A percentile compares a stretch with the other conserved stretches of the same genome.
Evolutionary conservation across 2,797 vertebrate species (phyloP).

Genomic region (Paedocypris micromegethes): DNA sequence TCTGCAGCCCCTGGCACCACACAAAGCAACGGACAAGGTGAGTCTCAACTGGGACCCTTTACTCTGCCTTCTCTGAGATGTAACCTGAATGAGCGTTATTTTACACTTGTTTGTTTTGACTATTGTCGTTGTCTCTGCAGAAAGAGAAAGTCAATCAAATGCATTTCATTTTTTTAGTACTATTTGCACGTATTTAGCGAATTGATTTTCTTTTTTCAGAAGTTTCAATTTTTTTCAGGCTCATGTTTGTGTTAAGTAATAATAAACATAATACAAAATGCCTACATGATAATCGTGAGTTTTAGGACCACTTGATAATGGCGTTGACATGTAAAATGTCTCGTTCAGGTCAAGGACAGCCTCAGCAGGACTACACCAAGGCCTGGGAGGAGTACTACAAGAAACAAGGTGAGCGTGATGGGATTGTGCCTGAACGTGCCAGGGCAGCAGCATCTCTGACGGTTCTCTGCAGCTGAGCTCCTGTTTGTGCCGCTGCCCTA

Average conservation of each 20-base stretch:
- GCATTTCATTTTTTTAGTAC: too few species aligned
- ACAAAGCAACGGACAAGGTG: conserved; percentile 97
- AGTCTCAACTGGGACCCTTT: conserved; percentile 10
- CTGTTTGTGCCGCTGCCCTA: conserved; percentile 62
- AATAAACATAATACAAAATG: too few species aligned
- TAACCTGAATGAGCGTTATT: background rate
- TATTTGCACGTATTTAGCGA: too few species aligned
- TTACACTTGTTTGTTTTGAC: too few species aligned
- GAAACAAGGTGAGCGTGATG: conserved; percentile 70
- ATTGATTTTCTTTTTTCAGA: too few species aligned
- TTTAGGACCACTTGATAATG: too few species aligned
- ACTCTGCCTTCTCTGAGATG: background rate
- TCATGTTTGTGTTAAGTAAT: too few species aligned
- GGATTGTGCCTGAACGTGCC: too few species aligned
- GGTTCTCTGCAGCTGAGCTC: conserved; percentile 58
- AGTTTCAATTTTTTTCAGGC: too few species aligned
- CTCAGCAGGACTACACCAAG: conserved; percentile 79
- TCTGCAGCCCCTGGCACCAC: conserved; percentile 83
- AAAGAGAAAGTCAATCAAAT: too few species aligned
- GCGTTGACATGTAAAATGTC: background rate
- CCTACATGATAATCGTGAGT: too few species aligned
- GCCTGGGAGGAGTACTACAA: conserved; percentile 82
- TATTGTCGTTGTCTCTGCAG: too few species aligned
- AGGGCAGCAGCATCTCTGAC: conserved; percentile 53
- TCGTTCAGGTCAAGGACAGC: conserved; percentile 73